Percentiles rank a stretch among this genome's conserved stretches.
Evolutionary conservation across 2,888 invertebrate species (phyloP).

Genomic region (Acrobeloides nanus): DNA sequence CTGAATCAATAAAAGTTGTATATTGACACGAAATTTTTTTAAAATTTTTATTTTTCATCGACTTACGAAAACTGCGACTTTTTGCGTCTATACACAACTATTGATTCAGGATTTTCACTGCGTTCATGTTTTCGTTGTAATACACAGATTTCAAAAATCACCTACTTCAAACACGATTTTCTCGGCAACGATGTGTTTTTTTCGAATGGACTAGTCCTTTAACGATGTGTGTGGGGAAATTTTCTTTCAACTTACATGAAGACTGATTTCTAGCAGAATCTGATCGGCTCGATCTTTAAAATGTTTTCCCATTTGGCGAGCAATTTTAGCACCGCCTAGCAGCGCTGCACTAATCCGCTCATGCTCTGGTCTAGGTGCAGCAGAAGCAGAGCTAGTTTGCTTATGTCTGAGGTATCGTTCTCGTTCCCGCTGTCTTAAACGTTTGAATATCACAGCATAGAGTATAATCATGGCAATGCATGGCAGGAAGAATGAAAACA

Average conservation of each 20-base stretch:
- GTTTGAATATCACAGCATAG: conserved; percentile 77
- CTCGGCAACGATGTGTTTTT: too few species aligned
- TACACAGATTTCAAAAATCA: too few species aligned
- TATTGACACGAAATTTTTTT: too few species aligned
- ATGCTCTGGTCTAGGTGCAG: conserved; percentile 10
- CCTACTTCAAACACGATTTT: too few species aligned
- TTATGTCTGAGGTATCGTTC: conserved; percentile 28
- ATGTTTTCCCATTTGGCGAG: conserved; percentile 44
- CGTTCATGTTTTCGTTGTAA: too few species aligned
- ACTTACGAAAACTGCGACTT: too few species aligned
- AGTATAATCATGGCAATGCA: conserved; percentile 91
- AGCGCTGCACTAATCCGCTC: conserved; percentile 44
- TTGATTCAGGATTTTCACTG: too few species aligned
- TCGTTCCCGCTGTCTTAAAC: conserved; percentile 58
- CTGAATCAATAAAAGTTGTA: too few species aligned
- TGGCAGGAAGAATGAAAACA: conserved; percentile 97
- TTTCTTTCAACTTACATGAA: conserved; percentile 33
- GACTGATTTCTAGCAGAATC: conserved; percentile 45
- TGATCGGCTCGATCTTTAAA: conserved; percentile 48
- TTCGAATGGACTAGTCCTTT: too few species aligned
- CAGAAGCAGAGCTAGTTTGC: conserved; percentile 11
- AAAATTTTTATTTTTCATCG: too few species aligned
- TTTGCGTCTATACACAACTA: too few species aligned
- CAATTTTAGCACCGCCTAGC: conserved; percentile 48
- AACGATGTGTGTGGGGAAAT: too few species aligned